Base-by-base conservation (phyloP, 2,113 vertebrate species). In the Australoheros scitulus region DNA sequence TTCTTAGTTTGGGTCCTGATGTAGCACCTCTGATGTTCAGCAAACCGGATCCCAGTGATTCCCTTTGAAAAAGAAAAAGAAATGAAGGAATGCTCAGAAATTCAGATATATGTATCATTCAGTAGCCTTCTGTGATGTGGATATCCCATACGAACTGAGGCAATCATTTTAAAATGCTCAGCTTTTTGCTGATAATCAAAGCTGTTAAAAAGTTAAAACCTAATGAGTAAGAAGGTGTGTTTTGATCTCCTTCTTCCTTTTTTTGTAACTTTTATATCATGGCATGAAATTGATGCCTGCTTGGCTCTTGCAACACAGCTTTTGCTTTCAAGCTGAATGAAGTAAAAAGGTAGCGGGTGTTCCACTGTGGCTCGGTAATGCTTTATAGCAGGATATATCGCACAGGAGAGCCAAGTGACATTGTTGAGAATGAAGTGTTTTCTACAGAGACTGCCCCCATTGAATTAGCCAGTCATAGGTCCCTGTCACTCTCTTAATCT, bases 11-110 rank as follows among this genome's bases (percentile, higher is more conserved):
- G 96, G 84, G 90, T 91, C 91, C 94, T 95, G 94, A 96, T 95
- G 95, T 96, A 96, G 90, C 96, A 96, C 87, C 93, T 94, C 92
- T 96, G 95, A 93, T 96, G 94, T 92, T 94, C 93, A 63, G 95
- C 87, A 91, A 96, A 96, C 80, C 94, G 93, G 87, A 96, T 95
- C 58, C 94, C 96, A 90, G 93, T 95, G 90, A 96, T 94, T 91
- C 96, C 96, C 95, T 96, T 94, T 92, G 91, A 92, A 91, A 91
- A 78, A 83, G 72, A 86, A 85, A 80, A 80, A 80, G 20, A 88
- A 90, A 92, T 20, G 82, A 85, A 68, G 24, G 79, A 20, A 78
- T 75, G 38, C 81, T 92, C 80, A 88, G 65, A 60, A 83, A 93
- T 92, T 93, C 88, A 82, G 84, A 92, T 78, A 7, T 85, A 91